Percentiles rank a stretch among this genome's conserved stretches.
Conservation (phyloP, 2,888 invertebrate genomes). For the Yponomeuta malinellus region DNA sequence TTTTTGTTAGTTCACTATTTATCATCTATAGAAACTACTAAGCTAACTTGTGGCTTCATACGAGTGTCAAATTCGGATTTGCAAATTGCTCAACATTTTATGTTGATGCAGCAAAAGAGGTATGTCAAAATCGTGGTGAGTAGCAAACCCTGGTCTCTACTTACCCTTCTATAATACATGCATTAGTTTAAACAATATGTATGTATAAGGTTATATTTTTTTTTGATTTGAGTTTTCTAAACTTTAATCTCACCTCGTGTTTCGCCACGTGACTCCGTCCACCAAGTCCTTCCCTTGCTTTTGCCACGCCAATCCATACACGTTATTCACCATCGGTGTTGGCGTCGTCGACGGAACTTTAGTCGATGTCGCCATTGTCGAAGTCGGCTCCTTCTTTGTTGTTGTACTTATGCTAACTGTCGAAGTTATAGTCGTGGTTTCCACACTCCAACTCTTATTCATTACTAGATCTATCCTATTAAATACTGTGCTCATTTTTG, state of each 20-base stretch:
- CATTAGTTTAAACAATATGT: too few relatives aligned
- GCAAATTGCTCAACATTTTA: too few relatives aligned
- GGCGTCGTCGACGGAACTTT: conserved; percentile 34
- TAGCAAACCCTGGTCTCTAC: too few relatives aligned
- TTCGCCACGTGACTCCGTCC: conserved; percentile 60
- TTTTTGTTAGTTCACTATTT: too few relatives aligned
- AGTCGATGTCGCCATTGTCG: conserved; percentile 44
- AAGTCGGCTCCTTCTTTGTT: conserved; percentile 44
- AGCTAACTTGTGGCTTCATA: too few relatives aligned
- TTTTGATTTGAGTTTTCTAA: too few relatives aligned
- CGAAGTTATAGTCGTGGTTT: conserved; percentile 62
- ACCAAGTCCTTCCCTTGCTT: conserved; percentile 64
- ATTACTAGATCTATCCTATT: conserved; percentile 70
- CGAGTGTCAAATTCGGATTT: too few relatives aligned
- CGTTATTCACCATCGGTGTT: conserved; percentile 53
- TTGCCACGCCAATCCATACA: conserved; percentile 65
- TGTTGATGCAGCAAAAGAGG: too few relatives aligned
- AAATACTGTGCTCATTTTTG: conserved; percentile 62
- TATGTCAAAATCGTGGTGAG: too few relatives aligned
- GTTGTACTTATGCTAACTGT: conserved; percentile 65
- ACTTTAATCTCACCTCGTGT: conserved; percentile 51
- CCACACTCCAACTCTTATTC: conserved; percentile 72
- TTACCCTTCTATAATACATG: too few relatives aligned
- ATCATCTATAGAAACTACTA: too few relatives aligned
- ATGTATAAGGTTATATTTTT: too few relatives aligned